A percentile compares a stretch with the other conserved stretches of the same genome.
Evolutionary conservation across 1,140 invertebrate species (phyloP).

Genomic region (Paracyclopina nana): DNA sequence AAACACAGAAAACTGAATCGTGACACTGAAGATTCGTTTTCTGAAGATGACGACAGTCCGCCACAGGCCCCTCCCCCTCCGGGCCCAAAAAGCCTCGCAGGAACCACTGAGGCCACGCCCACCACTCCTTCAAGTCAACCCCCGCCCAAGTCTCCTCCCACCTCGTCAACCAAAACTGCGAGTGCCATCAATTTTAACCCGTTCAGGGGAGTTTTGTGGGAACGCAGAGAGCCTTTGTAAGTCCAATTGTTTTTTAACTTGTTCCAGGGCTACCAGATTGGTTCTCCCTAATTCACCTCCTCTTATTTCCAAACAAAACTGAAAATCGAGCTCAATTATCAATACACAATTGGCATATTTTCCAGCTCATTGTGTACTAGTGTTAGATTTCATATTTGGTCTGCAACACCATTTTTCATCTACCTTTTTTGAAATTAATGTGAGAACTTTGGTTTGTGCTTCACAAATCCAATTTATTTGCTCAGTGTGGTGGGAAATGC

Average conservation of each 20-base stretch:
- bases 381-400: too few species aligned
- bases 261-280: too few species aligned
- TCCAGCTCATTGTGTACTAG: too few species aligned
- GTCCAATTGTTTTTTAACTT: slow-evolving; percentile 2
- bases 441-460: neutral
- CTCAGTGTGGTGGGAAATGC: neutral
- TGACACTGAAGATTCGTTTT: too few species aligned
- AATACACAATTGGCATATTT: too few species aligned
- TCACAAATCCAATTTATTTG: neutral
- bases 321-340: too few species aligned
- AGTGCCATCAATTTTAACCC: slow-evolving; percentile 11
- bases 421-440: slow-evolving; percentile 1
- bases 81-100: neutral
- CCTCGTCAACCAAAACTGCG: neutral
- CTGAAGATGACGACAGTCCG: too few species aligned
- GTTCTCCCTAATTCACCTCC: too few species aligned
- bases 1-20: slow-evolving; percentile 21
- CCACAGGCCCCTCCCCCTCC: neutral
- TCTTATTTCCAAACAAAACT: too few species aligned
- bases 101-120: neutral
- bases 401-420: too few species aligned
- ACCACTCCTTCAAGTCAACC: neutral
- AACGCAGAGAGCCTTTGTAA: slow-evolving; percentile 21
- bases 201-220: slow-evolving; percentile 16
- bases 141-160: neutral